These are phyloP conservation scores for Ianthella basta DNA, from an alignment of 37 sponge, comb jelly and placozoan genomes.

Conservation along the genomic window DNA sequence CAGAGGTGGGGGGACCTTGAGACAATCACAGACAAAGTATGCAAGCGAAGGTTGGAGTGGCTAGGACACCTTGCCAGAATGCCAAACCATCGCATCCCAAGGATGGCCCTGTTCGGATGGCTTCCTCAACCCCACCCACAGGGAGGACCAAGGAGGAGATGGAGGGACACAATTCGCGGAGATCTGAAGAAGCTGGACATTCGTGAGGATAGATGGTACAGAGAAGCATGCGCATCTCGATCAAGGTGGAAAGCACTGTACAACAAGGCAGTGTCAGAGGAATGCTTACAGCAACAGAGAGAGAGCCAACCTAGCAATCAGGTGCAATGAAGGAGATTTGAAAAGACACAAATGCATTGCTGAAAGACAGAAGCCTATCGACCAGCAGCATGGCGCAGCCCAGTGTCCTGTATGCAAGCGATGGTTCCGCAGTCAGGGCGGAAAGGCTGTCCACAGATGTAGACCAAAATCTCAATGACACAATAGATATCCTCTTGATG, in stretches of 20 bases:
- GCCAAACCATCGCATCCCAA: conserved; percentile 29
- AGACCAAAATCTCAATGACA: background rate
- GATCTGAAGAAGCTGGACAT: conserved; percentile 16
- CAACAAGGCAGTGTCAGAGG: conserved; percentile 20
- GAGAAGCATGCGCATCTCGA: conserved; percentile 12
- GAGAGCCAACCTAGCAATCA: conserved; percentile 1
- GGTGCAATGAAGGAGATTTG: conserved; percentile 5
- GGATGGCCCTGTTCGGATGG: conserved; percentile 19
- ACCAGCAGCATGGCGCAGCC: too few relatives aligned
- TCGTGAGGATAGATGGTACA: conserved; percentile 4
- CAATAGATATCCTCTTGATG: background rate
- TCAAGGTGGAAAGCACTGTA: background rate
- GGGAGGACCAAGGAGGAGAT: conserved; percentile 18
- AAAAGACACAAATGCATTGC: conserved; percentile 9
- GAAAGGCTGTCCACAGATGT: conserved; percentile 22
- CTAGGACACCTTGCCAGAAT: conserved; percentile 27
- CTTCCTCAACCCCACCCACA: conserved; percentile 16
- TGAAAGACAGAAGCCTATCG: too few relatives aligned
- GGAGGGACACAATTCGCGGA: conserved; percentile 8
- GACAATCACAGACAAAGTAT: conserved; percentile 19
- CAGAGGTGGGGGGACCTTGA: conserved; percentile 21
- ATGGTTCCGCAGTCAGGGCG: conserved; percentile 14
- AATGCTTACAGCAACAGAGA: background rate
- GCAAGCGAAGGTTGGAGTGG: conserved; percentile 14
- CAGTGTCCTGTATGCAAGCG: conserved; percentile 3